Percentiles rank a stretch among this genome's conserved stretches.
Evolutionary conservation across 2,888 invertebrate species (phyloP).

Genomic region (Notodonta ziczac): DNA sequence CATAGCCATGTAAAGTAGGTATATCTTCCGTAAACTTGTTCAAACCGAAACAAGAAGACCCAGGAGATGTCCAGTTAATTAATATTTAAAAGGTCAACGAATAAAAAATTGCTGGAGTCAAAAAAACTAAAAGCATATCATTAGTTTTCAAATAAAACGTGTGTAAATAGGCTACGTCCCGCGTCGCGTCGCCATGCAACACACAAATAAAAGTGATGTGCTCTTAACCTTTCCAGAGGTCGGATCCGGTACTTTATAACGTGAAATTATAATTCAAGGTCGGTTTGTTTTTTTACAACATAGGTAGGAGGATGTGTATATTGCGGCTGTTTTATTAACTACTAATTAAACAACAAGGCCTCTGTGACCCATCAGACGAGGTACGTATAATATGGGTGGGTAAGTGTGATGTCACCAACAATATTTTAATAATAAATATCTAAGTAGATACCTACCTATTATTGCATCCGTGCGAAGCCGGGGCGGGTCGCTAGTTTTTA

Average conservation of each 20-base stretch:
- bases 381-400: neutral
- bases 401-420: neutral
- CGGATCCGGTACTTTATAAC: conserved; percentile 61
- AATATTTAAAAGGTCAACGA: conserved; percentile 45
- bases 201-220: conserved; percentile 76
- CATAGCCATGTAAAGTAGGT: too few relatives aligned
- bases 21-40: neutral
- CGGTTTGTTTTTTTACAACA: conserved; percentile 53
- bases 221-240: conserved; percentile 80
- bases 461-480: too few relatives aligned
- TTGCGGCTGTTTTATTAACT: conserved; percentile 47
- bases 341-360: conserved; percentile 51
- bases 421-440: neutral
- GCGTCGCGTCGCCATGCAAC: conserved; percentile 57
- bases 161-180: conserved; percentile 50
- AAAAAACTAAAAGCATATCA: conserved; percentile 27
- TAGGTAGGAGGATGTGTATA: conserved; percentile 38
- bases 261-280: conserved; percentile 78
- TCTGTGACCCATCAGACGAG: conserved; percentile 16
- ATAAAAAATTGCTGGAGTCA: conserved; percentile 32
- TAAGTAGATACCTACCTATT: neutral
- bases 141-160: conserved; percentile 42
- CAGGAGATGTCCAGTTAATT: conserved; percentile 26
- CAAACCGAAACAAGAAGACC: conserved; percentile 23
- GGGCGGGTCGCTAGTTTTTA: too few relatives aligned